These are phyloP conservation scores for Leptocoma aspasia DNA, from an alignment of 2,113 vertebrate species.

Conservation along the genomic window DNA sequence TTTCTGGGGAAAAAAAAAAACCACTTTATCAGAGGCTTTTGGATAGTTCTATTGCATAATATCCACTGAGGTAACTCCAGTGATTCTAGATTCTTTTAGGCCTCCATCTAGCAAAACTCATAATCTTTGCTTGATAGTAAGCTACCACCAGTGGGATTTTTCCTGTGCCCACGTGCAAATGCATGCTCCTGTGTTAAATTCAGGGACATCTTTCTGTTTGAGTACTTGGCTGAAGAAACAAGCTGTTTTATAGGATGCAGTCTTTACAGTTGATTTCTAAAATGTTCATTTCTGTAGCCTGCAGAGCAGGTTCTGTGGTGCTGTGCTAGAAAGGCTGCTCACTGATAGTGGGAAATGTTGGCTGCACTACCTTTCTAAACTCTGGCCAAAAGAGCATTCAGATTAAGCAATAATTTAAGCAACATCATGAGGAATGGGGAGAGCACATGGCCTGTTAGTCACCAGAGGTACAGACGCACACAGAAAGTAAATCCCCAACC, in stretches of 20 bases:
- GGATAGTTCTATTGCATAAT: not conserved
- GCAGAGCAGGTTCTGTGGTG: not conserved
- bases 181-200: not conserved
- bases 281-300: not conserved
- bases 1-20: not conserved
- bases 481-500: slow-evolving; percentile 33
- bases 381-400: not conserved
- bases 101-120: not conserved
- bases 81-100: not conserved
- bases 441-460: slow-evolving; percentile 18
- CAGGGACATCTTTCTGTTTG: not conserved
- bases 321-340: not conserved
- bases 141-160: not conserved
- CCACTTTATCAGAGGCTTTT: not conserved
- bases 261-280: not conserved
- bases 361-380: not conserved
- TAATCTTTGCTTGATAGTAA: not conserved
- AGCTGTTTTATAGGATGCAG: not conserved
- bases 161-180: not conserved
- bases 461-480: not conserved
- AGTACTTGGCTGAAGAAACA: not conserved
- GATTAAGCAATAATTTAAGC: slow-evolving; percentile 29
- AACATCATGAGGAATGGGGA: not conserved
- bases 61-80: not conserved
- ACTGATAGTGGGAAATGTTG: not conserved